Percentiles rank a stretch among this genome's conserved stretches.
Conservation (phyloP, 2,113 vertebrate species). For the Charadrius vociferus region DNA sequence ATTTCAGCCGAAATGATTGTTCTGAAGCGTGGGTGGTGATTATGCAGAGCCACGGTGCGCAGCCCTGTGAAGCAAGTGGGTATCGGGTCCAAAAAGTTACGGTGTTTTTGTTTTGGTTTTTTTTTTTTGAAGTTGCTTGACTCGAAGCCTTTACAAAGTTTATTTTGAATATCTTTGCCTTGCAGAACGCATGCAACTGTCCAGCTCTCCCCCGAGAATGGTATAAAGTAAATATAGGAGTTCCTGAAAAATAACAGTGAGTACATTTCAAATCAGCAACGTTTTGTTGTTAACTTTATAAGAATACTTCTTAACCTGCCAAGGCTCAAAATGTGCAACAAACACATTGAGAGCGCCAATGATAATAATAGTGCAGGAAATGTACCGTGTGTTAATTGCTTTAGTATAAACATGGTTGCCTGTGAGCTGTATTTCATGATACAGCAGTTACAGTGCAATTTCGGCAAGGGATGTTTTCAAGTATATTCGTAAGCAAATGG, state of each 20-base stretch:
- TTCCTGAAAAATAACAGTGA: conserved; percentile 54
- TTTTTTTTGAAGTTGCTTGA: neutral
- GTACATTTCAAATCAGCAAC: neutral
- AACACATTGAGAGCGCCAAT: neutral
- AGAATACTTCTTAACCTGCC: neutral
- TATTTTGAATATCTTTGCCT: conserved; percentile 36
- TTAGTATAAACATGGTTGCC: conserved; percentile 31
- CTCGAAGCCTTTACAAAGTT: neutral
- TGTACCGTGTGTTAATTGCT: conserved; percentile 34
- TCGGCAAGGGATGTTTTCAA: neutral
- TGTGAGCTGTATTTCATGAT: neutral
- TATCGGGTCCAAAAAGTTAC: neutral
- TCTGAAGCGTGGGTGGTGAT: neutral
- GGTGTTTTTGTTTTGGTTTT: neutral
- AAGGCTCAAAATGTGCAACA: neutral
- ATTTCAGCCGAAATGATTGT: neutral
- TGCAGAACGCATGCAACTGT: conserved; percentile 5
- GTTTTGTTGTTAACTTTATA: neutral
- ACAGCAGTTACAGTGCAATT: neutral
- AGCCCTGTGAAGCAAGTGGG: neutral
- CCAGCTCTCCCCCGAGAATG: neutral
- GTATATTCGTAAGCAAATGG: neutral
- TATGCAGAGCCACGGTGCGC: neutral
- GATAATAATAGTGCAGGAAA: conserved; percentile 26
- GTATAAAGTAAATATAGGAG: conserved; percentile 20